Base-by-base conservation (phyloP, 2,888 invertebrate genomes). In the Gortyna flavago region DNA sequence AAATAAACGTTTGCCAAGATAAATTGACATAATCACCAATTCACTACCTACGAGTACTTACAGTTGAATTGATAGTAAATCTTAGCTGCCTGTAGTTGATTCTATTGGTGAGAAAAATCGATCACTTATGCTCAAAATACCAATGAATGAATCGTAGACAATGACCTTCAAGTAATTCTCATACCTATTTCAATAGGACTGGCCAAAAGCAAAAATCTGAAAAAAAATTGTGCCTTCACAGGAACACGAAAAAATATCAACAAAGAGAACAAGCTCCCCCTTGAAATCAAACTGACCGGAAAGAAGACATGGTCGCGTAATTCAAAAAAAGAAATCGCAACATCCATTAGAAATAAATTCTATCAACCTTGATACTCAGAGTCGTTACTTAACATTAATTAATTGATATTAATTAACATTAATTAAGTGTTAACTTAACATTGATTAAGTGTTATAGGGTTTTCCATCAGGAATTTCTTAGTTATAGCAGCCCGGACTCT, bases 201-300 rank as follows among this genome's bases (percentile, higher is more conserved):
- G n/a, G n/a, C 38, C 44, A 29, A 68, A 81, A 51, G 18, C 16
- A n/a, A 29, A 29, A 41, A 35, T 81, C n/a, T 65, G 9, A 61
- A 41, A 38, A 70, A 61, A 48, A 48, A 54, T 61, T 29, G 5
- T 69, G 44, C 57, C 41, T 51, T 25, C 25, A 21, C 5, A 66
- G 67, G 13, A 72, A 65, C 48, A 74, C 38, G 62, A 70, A 80
- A 67, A 66, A 48, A 75, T n/a, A 70, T 59, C 35, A n/a, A 70
- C 41, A 29, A 72, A 57, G 71, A 67, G 32, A 51, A 68, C n/a
- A 75, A 32, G 25, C 13, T 44, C 81, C 29, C 61, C 0, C 4
- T 85, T 76, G 83, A 83, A 83, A 83, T 84, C 64, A 84, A 32
- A 61, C n/a, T 80, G 76, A 76, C 85, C 81, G 29, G 76, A 35